Evolutionary conservation across 2,113 vertebrate genomes (phyloP).

Genomic region (Toxotes chatareus): DNA sequence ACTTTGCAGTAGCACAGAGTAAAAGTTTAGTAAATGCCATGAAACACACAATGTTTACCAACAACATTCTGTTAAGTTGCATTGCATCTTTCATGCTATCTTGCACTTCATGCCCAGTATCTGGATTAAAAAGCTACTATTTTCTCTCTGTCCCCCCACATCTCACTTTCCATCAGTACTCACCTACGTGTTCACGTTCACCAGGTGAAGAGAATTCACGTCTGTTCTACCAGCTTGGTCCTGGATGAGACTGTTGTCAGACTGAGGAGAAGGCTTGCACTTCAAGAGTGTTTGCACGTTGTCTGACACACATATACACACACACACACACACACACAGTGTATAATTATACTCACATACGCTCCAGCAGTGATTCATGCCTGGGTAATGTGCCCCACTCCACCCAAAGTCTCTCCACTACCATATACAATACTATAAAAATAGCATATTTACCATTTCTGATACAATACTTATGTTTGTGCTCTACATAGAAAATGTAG

Average conservation of each 20-base stretch:
- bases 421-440: not conserved
- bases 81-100: not conserved
- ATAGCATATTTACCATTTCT: not conserved
- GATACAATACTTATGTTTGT: not conserved
- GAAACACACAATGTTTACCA: not conserved
- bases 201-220: conserved; percentile 25
- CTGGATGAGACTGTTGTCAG: conserved; percentile 35
- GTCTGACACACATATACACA: conserved; percentile 15
- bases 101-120: not conserved
- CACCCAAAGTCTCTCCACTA: conserved; percentile 24
- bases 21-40: not conserved
- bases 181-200: conserved; percentile 48
- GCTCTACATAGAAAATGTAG: not conserved
- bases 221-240: conserved; percentile 30
- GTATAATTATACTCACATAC: no score
- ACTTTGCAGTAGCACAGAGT: not conserved
- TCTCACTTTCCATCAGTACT: conserved; percentile 26
- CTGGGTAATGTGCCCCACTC: conserved; percentile 27
- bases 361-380: conserved; percentile 61
- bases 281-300: conserved; percentile 49
- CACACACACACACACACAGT: conserved; percentile 10
- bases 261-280: conserved; percentile 31
- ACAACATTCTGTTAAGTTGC: not conserved
- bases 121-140: not conserved
- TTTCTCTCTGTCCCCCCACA: not conserved